These are phyloP conservation scores for Caenorhabditis sp. DNA, from an alignment of 2,888 invertebrate genomes.

Conservation along the genomic window DNA sequence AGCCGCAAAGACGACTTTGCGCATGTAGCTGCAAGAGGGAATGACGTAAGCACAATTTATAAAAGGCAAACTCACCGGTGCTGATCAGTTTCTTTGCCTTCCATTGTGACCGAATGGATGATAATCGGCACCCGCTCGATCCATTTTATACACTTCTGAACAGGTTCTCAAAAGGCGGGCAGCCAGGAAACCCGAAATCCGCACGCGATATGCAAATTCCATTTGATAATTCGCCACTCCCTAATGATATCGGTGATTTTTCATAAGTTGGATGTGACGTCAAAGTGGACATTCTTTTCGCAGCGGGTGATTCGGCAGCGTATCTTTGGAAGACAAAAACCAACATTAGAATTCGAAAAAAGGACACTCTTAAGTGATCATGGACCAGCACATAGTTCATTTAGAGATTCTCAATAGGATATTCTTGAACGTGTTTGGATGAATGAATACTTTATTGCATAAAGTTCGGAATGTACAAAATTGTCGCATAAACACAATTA, in stretches of 20 bases:
- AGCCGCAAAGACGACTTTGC: constrained; percentile 73
- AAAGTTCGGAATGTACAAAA: constrained; percentile 33
- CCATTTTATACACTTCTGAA: constrained; percentile 29
- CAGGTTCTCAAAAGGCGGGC: constrained; percentile 42
- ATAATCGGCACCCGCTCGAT: constrained; percentile 21
- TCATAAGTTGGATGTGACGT: constrained; percentile 44
- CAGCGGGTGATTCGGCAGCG: constrained; percentile 7
- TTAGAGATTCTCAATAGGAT: too few relatives aligned
- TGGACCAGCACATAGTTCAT: too few relatives aligned
- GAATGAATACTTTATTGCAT: constrained; percentile 29
- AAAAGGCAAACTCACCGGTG: constrained; percentile 47
- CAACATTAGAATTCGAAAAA: too few relatives aligned
- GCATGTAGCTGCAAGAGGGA: constrained; percentile 63
- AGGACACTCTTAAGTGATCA: too few relatives aligned
- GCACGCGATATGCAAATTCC: constrained; percentile 50
- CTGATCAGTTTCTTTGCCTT: constrained; percentile 58
- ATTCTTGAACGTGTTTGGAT: not conserved
- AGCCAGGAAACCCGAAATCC: constrained; percentile 41
- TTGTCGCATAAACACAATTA: constrained; percentile 28
- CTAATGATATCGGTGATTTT: constrained; percentile 43
- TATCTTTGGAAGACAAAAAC: constrained; percentile 14
- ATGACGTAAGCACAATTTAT: not conserved
- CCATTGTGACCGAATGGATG: constrained; percentile 51
- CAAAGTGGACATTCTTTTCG: constrained; percentile 11
- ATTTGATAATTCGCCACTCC: constrained; percentile 50